These are phyloP conservation scores for Arctopsyche grandis DNA, from an alignment of 1,140 invertebrate species.

Conservation along the genomic window DNA sequence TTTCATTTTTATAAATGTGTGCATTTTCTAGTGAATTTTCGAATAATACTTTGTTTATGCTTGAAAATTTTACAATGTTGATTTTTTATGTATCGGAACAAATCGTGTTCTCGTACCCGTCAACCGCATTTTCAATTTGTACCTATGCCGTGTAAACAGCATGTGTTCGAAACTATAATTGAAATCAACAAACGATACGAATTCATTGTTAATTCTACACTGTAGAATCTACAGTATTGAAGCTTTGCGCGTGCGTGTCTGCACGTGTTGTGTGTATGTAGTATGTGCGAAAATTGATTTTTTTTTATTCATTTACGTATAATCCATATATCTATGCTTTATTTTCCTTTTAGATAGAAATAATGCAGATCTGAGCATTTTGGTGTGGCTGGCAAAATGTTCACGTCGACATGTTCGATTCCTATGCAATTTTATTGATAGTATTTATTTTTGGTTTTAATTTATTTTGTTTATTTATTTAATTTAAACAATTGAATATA, in stretches of 20 bases:
- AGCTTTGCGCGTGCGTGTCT: not conserved
- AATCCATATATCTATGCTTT: too few relatives aligned
- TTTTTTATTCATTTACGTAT: too few relatives aligned
- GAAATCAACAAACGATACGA: not conserved
- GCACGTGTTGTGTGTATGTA: too few relatives aligned
- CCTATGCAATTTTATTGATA: not conserved
- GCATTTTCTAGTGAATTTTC: too few relatives aligned
- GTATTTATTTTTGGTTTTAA: slow-evolving; percentile 7
- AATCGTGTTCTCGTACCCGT: not conserved
- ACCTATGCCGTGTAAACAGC: not conserved
- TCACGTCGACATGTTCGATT: slow-evolving; percentile 1
- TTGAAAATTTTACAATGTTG: not conserved
- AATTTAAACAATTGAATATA: slow-evolving; percentile 1
- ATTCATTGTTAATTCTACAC: not conserved
- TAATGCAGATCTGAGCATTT: slow-evolving; percentile 41
- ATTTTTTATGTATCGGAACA: not conserved
- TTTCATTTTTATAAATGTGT: too few relatives aligned
- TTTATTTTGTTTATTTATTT: slow-evolving; percentile 17
- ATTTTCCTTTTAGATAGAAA: not conserved
- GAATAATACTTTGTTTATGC: too few relatives aligned
- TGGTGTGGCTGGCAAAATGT: slow-evolving; percentile 53
- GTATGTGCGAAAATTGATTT: too few relatives aligned
- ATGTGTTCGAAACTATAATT: not conserved
- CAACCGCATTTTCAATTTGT: too few relatives aligned
- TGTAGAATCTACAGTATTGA: not conserved